phyloP scores from a whole-genome alignment of 2,113 vertebrate genomes.

The Pedetes capensis region DNA sequence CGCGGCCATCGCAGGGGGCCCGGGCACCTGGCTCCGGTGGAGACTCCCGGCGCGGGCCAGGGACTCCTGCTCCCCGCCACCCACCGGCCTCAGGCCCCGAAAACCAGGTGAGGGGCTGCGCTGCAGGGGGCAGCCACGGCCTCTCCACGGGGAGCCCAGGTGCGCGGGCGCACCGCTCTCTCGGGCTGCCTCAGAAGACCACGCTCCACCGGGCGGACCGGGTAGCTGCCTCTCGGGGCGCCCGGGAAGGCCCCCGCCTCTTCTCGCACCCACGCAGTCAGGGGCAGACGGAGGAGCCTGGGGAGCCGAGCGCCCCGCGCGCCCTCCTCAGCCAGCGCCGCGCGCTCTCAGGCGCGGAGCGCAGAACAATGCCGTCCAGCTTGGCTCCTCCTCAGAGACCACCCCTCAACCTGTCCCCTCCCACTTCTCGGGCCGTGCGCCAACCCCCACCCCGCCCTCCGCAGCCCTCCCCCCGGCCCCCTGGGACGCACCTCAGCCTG shows the following conservation, averaged over 20 bases:
- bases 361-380: slow-evolving; percentile 58
- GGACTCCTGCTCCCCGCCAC: not conserved
- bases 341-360: not conserved
- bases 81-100: not conserved
- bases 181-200: not conserved
- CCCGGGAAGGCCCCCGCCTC: not conserved
- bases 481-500: not conserved
- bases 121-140: not conserved
- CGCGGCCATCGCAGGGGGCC: slow-evolving; percentile 52
- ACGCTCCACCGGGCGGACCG: not conserved
- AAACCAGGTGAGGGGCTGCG: no score
- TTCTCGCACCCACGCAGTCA: not conserved
- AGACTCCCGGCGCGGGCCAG: not conserved
- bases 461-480: not conserved
- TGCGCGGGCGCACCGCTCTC: not conserved
- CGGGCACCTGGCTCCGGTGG: not conserved
- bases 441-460: not conserved
- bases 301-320: not conserved
- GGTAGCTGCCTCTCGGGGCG: not conserved
- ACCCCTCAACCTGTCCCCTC: slow-evolving; percentile 67
- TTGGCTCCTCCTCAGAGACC: slow-evolving; percentile 76
- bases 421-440: slow-evolving; percentile 14
- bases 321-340: not conserved
- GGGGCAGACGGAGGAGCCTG: not conserved
- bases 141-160: not conserved